Evolutionary conservation across 2,797 vertebrate species (phyloP), one percentile per base, ranked within the genome.

Genomic region (Pseudochirops cupreus): DNA sequence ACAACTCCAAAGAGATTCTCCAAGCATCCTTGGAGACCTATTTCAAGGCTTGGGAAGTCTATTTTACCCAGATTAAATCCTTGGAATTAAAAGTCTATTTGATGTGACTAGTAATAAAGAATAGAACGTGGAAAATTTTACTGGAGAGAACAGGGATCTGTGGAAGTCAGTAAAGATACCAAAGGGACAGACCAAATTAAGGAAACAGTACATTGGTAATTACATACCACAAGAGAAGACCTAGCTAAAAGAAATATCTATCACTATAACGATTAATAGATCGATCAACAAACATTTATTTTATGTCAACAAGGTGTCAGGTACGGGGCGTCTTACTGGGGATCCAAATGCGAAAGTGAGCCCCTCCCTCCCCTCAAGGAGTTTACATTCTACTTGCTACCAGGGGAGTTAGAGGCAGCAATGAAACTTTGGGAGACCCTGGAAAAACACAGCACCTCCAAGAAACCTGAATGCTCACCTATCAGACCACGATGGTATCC

Each of bases 161-260:
- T 90, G 91, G 46, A 95, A 91, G 94, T 92, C 50, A 92, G 26
- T 62, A 91, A 94, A 96, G 94, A 92, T 97, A 92, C 91, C 89
- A 95, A 96, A 53, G 52, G 26, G 92, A 7, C 56, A 74, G 92
- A 67, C 46, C 92, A 95, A 90, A 92, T 54, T 92, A 26, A 50
- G 52, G 13, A 93, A 59, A 33, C 16, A 90, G 56, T n/a, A 94
- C 56, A 50, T 87, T 87, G 39, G 21, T 46, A 57, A 56, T 62
- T 56, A 39, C 21, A n/a, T 67, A 52, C 54, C 10, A 62, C 94
- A 91, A 90, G 52, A 31, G 82, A 91, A 46, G 33, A 92, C 1
- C 39, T 26, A 50, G 39, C 13, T 87, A 46, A 87, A 50, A 46
- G 74, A 24, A 24, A 39, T 87, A 46, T 87, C 39, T 50, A 87